Evolutionary conservation across 2,113 vertebrate species (phyloP).

Genomic region (Drymodes brunneopygia): DNA sequence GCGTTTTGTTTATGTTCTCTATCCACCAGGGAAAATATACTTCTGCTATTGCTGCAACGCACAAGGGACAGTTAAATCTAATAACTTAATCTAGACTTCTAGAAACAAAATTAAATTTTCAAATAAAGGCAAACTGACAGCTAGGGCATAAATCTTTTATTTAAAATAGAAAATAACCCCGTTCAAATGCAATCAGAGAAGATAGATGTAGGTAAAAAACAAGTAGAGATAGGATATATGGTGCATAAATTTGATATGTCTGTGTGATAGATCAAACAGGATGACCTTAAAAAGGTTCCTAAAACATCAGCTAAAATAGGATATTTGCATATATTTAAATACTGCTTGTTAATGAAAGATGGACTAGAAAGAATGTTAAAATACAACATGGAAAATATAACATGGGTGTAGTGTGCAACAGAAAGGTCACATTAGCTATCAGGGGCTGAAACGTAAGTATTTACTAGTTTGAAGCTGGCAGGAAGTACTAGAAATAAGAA

Average conservation of each 20-base stretch:
- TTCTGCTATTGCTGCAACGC: constrained; percentile 30
- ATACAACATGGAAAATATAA: background rate
- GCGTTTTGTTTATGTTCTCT: constrained; percentile 48
- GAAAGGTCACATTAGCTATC: constrained; percentile 23
- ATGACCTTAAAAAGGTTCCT: constrained; percentile 66
- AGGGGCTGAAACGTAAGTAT: constrained; percentile 39
- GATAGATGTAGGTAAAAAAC: constrained; percentile 72
- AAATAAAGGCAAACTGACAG: constrained; percentile 75
- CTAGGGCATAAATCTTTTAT: constrained; percentile 78
- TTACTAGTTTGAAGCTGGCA: background rate
- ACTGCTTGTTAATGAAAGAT: background rate
- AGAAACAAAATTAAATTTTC: constrained; percentile 79
- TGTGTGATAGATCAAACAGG: constrained; percentile 45
- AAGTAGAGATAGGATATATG: constrained; percentile 43
- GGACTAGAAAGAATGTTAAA: background rate
- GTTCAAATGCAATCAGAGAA: constrained; percentile 72
- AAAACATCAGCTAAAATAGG: constrained; percentile 36
- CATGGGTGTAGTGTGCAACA: background rate
- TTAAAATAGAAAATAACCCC: constrained; percentile 73
- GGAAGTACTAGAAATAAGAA: background rate
- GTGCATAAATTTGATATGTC: constrained; percentile 22
- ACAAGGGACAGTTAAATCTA: constrained; percentile 70
- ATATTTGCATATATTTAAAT: constrained; percentile 52
- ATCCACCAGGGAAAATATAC: background rate
- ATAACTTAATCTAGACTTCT: constrained; percentile 74